A percentile compares a stretch with the other conserved stretches of the same genome.
These are phyloP conservation scores for Aphodius sticticus DNA, from an alignment of 2,888 invertebrate species.

Conservation along the genomic window DNA sequence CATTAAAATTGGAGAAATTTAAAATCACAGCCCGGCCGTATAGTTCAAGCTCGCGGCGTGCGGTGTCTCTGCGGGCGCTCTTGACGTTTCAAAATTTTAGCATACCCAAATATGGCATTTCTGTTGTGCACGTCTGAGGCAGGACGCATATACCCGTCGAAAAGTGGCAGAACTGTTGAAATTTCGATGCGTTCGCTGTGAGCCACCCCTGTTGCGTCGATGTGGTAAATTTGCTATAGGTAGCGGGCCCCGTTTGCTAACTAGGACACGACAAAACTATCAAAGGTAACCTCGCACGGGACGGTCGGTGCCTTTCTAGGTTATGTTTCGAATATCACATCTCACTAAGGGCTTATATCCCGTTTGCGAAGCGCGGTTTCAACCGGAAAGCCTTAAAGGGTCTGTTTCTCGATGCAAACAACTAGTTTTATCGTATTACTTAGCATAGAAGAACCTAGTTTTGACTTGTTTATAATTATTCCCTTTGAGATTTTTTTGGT, in stretches of 20 bases:
- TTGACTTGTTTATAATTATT: too few relatives aligned
- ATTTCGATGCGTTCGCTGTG: not conserved
- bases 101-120: constrained; percentile 60
- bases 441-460: too few relatives aligned
- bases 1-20: not conserved
- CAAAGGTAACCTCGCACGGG: not conserved
- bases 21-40: not conserved
- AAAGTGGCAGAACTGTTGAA: constrained; percentile 4
- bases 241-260: not conserved
- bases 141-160: not conserved
- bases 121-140: not conserved
- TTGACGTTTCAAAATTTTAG: constrained; percentile 60
- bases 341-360: not conserved
- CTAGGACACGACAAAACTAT: not conserved
- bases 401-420: not conserved
- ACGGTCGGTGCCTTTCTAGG: not conserved
- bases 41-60: not conserved
- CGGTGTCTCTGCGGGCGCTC: constrained; percentile 38
- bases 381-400: not conserved
- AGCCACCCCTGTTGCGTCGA: not conserved
- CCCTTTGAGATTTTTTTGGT: too few relatives aligned
- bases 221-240: not conserved
- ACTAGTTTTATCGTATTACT: not conserved
- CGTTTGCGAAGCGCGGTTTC: not conserved
- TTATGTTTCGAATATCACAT: not conserved